Percentiles rank a stretch among this genome's conserved stretches.
Evolutionary conservation across 1,140 invertebrate genomes (phyloP).

Genomic region (Callitettix versicolor): DNA sequence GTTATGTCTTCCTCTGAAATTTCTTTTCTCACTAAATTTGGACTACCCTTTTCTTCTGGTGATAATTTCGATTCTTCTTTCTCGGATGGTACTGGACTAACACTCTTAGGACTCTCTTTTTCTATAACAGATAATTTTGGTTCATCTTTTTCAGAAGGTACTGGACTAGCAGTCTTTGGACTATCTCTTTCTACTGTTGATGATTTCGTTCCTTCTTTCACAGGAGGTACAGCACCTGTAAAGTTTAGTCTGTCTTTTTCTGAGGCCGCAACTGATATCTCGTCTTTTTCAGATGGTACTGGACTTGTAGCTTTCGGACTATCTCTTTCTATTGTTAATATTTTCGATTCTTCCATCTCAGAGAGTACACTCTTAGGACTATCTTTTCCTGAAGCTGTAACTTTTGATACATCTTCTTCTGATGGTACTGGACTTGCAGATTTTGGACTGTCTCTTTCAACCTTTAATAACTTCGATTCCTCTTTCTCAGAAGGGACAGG

Average conservation of each 20-base stretch:
- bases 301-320: too few species aligned
- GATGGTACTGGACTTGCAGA: background rate
- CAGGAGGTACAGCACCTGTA: conserved; percentile 4
- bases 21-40: background rate
- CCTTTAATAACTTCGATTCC: background rate
- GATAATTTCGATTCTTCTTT: background rate
- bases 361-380: too few species aligned
- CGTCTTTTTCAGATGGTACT: background rate
- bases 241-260: conserved; percentile 17
- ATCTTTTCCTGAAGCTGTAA: background rate
- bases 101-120: background rate
- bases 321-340: background rate
- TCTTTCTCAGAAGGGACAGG: background rate
- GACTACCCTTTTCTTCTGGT: background rate
- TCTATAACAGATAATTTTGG: background rate
- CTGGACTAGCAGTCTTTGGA: background rate
- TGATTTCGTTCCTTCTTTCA: background rate
- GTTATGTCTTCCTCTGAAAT: background rate
- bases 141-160: background rate
- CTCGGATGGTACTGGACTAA: background rate
- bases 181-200: background rate
- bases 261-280: conserved; percentile 6
- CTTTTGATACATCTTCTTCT: background rate
- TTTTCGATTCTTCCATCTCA: too few species aligned
- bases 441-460: background rate